Conservation (phyloP, 2,113 vertebrate species). For the Gallinago jamesoni region DNA sequence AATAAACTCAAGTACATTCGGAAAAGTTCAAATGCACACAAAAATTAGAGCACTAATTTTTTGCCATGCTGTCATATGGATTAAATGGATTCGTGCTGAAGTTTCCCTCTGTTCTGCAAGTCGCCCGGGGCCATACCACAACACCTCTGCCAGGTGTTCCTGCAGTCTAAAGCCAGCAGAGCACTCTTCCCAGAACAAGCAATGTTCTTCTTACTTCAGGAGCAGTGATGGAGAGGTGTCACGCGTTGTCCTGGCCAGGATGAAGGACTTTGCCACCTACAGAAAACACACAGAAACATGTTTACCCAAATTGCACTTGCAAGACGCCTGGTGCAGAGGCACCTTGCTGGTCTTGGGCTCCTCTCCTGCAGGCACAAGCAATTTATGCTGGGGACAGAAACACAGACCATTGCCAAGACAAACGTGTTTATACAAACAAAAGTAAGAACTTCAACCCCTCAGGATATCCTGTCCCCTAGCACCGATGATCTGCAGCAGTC, state of each 20-base stretch:
- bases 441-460: not conserved
- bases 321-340: not conserved
- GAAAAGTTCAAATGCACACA: not conserved
- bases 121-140: too few species aligned
- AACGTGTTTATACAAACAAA: not conserved
- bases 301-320: not conserved
- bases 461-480: not conserved
- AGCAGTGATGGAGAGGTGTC: not conserved
- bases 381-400: not conserved
- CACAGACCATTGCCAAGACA: not conserved
- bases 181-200: not conserved
- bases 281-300: not conserved
- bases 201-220: not conserved
- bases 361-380: not conserved
- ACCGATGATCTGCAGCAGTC: not conserved
- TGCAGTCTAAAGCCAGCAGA: not conserved
- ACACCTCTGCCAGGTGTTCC: not conserved
- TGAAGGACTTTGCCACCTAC: not conserved
- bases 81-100: not conserved
- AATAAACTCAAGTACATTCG: accelerated
- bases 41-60: not conserved
- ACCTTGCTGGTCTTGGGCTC: not conserved
- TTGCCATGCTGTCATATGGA: not conserved
- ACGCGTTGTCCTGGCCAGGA: not conserved
- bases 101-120: not conserved